A percentile compares a stretch with the other conserved stretches of the same genome.
These are phyloP conservation scores for Brachionus sp. DNA, from an alignment of 1,140 invertebrate genomes.

Conservation along the genomic window DNA sequence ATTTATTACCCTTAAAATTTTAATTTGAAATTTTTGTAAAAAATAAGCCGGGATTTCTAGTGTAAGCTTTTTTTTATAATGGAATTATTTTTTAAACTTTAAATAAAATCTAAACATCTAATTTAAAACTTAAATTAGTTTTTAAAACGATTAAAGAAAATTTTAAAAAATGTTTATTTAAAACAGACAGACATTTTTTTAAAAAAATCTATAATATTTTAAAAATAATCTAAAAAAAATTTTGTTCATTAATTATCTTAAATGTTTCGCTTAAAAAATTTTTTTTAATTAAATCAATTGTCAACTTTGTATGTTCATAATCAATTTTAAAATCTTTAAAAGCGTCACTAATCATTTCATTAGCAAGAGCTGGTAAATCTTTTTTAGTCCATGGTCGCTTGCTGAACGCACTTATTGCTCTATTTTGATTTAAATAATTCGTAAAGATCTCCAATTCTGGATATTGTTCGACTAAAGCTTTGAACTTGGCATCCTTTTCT, in stretches of 20 bases:
- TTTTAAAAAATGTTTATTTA: too few species aligned
- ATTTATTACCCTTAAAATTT: too few species aligned
- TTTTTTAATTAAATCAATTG: constrained; percentile 1
- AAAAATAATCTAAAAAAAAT: constrained; percentile 27
- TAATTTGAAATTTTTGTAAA: too few species aligned
- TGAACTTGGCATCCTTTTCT: background rate
- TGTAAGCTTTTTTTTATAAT: too few species aligned
- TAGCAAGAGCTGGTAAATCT: background rate
- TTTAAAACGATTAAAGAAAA: too few species aligned
- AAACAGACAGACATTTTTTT: too few species aligned
- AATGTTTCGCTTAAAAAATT: background rate
- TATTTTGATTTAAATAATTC: constrained; percentile 3
- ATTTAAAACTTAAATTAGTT: too few species aligned
- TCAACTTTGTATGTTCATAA: background rate
- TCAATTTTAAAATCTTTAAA: constrained; percentile 32
- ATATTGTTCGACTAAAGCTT: background rate
- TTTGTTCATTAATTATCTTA: background rate
- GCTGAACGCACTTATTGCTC: constrained; percentile 7
- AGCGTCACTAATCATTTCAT: background rate
- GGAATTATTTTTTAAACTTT: too few species aligned
- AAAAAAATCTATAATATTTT: too few species aligned
- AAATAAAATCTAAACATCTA: too few species aligned
- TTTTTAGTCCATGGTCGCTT: constrained; percentile 12
- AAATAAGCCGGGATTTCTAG: too few species aligned
- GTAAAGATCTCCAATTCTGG: background rate